These are phyloP conservation scores for Champsocephalus esox DNA, from an alignment of 2,797 vertebrate genomes.

Conservation along the genomic window DNA sequence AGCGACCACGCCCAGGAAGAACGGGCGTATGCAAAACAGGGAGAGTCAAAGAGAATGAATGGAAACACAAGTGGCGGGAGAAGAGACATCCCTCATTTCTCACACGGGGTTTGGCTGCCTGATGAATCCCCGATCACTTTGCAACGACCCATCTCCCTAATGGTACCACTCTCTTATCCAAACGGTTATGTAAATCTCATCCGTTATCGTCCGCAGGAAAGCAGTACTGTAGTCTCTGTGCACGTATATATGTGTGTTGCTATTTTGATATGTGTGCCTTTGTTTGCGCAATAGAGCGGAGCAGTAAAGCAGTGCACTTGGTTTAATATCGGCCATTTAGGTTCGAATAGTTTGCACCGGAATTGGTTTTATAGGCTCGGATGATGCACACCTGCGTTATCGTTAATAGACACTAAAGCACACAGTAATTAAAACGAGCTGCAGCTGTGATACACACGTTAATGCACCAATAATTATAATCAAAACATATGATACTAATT, in stretches of 20 bases:
- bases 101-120: slow-evolving; percentile 49
- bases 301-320: slow-evolving; percentile 56
- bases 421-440: slow-evolving; percentile 11
- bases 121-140: slow-evolving; percentile 66
- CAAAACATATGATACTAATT: no score
- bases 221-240: slow-evolving; percentile 6
- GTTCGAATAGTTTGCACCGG: slow-evolving; percentile 64
- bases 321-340: slow-evolving; percentile 55
- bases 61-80: slow-evolving; percentile 34
- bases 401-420: slow-evolving; percentile 37
- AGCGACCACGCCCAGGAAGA: slow-evolving; percentile 60
- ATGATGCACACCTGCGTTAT: slow-evolving; percentile 54
- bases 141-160: slow-evolving; percentile 70
- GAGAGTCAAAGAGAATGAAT: slow-evolving; percentile 41
- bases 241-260: slow-evolving; percentile 1
- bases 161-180: slow-evolving; percentile 65
- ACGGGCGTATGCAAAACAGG: slow-evolving; percentile 37
- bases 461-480: no score
- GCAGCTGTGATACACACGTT: no score
- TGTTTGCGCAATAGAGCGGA: slow-evolving; percentile 57
- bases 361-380: slow-evolving; percentile 54
- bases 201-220: slow-evolving; percentile 47
- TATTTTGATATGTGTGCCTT: background rate
- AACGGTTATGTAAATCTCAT: slow-evolving; percentile 73
- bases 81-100: slow-evolving; percentile 63